Percentiles rank a stretch among this genome's conserved stretches.
phyloP scores from a whole-genome alignment of 2,888 invertebrate species.

The Therioaphis trifolii region DNA sequence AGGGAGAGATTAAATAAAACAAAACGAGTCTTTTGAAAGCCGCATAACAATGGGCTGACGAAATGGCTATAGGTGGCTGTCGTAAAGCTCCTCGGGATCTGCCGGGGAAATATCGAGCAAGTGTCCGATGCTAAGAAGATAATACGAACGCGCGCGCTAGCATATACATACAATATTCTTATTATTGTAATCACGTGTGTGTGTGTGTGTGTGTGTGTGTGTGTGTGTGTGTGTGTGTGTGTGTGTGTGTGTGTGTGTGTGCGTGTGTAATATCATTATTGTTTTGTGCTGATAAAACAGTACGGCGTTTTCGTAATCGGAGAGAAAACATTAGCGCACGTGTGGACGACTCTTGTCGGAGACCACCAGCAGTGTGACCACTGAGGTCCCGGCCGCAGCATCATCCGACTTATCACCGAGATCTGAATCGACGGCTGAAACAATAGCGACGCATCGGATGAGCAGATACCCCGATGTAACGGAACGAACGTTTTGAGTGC shows the following conservation, averaged over 20 bases:
- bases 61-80: slow-evolving; percentile 3
- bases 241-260: no score
- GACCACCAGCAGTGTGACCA: slow-evolving; percentile 35
- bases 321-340: slow-evolving; percentile 33
- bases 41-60: neutral
- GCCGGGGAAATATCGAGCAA: neutral
- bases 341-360: neutral
- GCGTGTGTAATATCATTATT: no score
- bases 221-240: no score
- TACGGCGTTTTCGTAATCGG: neutral
- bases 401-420: neutral
- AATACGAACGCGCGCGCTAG: neutral
- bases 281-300: no score
- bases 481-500: no score
- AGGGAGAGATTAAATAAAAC: slow-evolving; percentile 40
- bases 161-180: no score
- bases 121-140: neutral
- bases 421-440: neutral
- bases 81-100: neutral
- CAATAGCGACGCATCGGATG: neutral
- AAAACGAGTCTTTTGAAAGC: slow-evolving; percentile 4
- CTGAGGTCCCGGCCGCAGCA: neutral
- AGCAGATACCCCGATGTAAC: no score
- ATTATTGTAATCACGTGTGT: neutral
- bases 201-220: neutral